Evolutionary conservation across 2,797 vertebrate species (phyloP).

Genomic region (Amblyraja radiata): DNA sequence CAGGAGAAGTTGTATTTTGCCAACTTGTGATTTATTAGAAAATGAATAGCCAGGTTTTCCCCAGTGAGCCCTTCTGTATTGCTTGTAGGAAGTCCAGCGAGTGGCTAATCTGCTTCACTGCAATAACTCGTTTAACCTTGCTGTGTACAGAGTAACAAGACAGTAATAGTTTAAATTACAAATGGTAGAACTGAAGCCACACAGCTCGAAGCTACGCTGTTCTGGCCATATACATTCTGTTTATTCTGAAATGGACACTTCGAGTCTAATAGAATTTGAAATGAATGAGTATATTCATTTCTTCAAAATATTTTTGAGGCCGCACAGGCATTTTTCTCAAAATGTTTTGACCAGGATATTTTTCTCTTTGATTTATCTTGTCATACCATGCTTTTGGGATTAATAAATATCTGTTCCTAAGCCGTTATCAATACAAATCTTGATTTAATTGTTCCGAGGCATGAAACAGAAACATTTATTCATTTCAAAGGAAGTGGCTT

Average conservation of each 20-base stretch:
- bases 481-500: not conserved
- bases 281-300: not conserved
- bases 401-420: not conserved
- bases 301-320: slow-evolving; percentile 7
- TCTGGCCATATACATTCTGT: not conserved
- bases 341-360: not conserved
- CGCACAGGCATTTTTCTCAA: not conserved
- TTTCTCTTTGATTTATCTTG: slow-evolving; percentile 7
- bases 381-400: not conserved
- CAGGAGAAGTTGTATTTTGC: slow-evolving; percentile 25
- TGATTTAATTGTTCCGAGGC: slow-evolving; percentile 6
- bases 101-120: slow-evolving; percentile 26
- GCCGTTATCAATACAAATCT: not conserved
- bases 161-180: slow-evolving; percentile 29
- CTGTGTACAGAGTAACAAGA: not conserved
- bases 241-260: not conserved
- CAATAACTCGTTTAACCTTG: slow-evolving; percentile 22
- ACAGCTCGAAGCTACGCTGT: not conserved
- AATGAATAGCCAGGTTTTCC: slow-evolving; percentile 34
- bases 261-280: not conserved
- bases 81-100: slow-evolving; percentile 16
- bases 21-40: slow-evolving; percentile 34
- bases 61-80: slow-evolving; percentile 12
- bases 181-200: not conserved
- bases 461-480: not conserved